phyloP scores from a whole-genome alignment of 2,888 invertebrate genomes.

The Colostygia pectinataria region DNA sequence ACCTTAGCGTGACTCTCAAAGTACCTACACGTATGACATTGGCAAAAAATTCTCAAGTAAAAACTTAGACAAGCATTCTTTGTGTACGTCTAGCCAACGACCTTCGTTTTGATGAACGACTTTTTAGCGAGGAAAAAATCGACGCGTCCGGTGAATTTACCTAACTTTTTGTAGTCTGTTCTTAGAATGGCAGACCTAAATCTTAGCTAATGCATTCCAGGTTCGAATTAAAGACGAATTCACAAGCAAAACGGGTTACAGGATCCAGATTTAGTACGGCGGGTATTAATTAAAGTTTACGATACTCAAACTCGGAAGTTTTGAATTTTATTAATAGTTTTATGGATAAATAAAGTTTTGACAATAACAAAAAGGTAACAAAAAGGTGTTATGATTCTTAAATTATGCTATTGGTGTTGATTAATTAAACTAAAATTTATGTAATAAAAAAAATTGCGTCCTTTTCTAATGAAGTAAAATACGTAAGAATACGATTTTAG shows the following conservation, averaged over 20 bases:
- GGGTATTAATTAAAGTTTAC: no score
- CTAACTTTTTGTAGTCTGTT: slow-evolving; percentile 75
- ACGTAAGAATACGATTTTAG: no score
- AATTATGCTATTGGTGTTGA: no score
- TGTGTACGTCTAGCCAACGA: slow-evolving; percentile 75
- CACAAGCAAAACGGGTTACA: neutral
- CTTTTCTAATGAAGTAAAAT: no score
- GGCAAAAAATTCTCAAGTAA: slow-evolving; percentile 69
- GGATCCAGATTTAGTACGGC: neutral
- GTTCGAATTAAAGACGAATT: slow-evolving; percentile 50
- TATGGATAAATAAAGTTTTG: no score
- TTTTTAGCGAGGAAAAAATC: slow-evolving; percentile 71
- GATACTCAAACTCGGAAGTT: no score
- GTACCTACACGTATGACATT: slow-evolving; percentile 75
- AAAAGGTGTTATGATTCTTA: no score
- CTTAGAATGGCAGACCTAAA: slow-evolving; percentile 65
- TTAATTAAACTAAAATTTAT: no score
- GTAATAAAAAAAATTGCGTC: no score
- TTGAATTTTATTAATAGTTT: no score
- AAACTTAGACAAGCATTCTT: slow-evolving; percentile 77
- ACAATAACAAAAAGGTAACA: no score
- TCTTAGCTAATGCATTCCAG: slow-evolving; percentile 67
- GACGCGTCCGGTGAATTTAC: slow-evolving; percentile 76
- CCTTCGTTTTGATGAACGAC: slow-evolving; percentile 77
- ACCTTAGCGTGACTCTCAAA: slow-evolving; percentile 73